phyloP scores from a whole-genome alignment of 30 jellyfish, hydroid and myxozoan species.

The Pelagia noctiluca region DNA sequence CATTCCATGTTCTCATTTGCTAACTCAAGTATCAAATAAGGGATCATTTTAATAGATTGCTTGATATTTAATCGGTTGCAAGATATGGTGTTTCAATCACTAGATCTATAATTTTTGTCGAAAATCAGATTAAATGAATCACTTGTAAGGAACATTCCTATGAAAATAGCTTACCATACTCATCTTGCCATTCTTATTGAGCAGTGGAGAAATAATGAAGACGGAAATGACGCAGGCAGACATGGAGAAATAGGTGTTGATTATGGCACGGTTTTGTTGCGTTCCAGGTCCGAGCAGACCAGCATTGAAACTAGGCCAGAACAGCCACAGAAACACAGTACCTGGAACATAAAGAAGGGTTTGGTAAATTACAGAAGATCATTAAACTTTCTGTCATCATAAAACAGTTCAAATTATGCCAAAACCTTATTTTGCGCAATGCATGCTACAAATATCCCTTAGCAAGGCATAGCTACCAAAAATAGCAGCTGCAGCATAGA shows the following conservation, averaged over 20 bases:
- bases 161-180: slow-evolving; percentile 69
- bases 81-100: neutral
- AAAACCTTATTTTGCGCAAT: no score
- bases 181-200: slow-evolving; percentile 65
- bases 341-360: slow-evolving; percentile 40
- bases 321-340: slow-evolving; percentile 88
- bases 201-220: slow-evolving; percentile 83
- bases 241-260: slow-evolving; percentile 88
- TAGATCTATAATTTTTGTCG: no score
- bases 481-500: no score
- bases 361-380: neutral
- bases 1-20: no score
- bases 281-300: slow-evolving; percentile 85
- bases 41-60: neutral
- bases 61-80: neutral
- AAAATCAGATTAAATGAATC: neutral
- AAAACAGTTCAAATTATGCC: no score
- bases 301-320: slow-evolving; percentile 96
- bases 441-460: no score
- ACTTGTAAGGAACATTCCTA: neutral
- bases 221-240: slow-evolving; percentile 75
- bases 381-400: neutral
- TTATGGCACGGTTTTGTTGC: slow-evolving; percentile 89
- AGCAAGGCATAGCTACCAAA: no score
- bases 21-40: neutral